phyloP scores from a whole-genome alignment of 2,797 vertebrate species.

The Sciurus carolinensis region DNA sequence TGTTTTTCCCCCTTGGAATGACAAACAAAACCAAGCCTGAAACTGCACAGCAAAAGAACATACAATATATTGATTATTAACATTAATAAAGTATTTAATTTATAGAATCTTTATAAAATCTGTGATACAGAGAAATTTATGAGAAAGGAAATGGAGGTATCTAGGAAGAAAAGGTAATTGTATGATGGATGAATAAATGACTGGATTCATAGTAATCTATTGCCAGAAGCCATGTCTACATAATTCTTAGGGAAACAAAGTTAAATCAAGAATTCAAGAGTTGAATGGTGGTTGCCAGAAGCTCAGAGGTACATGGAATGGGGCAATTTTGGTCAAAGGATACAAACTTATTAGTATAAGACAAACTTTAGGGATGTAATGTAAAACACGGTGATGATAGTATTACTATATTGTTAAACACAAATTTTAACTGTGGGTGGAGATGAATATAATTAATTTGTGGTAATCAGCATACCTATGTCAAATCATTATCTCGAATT shows the following conservation, averaged over 20 bases:
- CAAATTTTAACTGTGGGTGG: too few relatives aligned
- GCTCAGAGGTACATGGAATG: background rate
- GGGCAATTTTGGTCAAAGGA: background rate
- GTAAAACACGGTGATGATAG: background rate
- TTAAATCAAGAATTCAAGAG: background rate
- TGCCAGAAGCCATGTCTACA: background rate
- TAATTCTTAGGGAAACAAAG: slow-evolving; percentile 11
- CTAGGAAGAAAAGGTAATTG: background rate
- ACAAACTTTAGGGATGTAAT: background rate
- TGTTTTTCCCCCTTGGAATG: background rate
- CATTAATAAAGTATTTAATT: background rate
- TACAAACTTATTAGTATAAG: background rate
- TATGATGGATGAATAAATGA: background rate
- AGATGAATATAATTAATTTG: background rate
- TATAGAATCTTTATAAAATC: slow-evolving; percentile 13
- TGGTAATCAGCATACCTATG: background rate
- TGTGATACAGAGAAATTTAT: background rate
- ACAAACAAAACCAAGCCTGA: background rate
- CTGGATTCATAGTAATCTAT: background rate
- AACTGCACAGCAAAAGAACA: background rate
- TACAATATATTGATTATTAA: background rate
- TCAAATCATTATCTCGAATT: background rate
- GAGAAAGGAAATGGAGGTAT: background rate
- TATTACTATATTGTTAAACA: background rate
- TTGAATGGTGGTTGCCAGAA: background rate